Evolutionary conservation across 2,113 vertebrate species (phyloP).

Genomic region (Carollia perspicillata): DNA sequence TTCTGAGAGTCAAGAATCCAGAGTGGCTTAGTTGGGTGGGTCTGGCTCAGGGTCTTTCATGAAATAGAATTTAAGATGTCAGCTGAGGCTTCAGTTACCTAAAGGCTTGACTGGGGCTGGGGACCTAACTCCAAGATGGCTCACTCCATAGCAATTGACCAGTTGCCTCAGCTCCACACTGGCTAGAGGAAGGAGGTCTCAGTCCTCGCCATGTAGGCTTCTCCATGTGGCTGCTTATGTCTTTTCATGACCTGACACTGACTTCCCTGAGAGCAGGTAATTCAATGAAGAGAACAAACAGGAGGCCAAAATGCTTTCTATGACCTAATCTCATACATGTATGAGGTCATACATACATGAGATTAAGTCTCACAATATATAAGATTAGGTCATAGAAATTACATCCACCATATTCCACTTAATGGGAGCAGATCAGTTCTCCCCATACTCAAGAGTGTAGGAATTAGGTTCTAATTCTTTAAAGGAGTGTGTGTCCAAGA

Average conservation of each 20-base stretch:
- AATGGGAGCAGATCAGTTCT: background rate
- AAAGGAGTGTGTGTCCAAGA: background rate
- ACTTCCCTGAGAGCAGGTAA: too few relatives aligned
- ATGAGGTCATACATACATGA: too few relatives aligned
- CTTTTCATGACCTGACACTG: background rate
- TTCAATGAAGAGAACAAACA: background rate
- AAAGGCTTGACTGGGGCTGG: background rate
- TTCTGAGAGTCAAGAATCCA: background rate
- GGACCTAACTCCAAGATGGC: background rate
- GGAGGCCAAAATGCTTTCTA: background rate
- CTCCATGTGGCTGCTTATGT: background rate
- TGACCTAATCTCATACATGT: background rate
- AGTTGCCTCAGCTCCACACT: background rate
- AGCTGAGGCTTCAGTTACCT: background rate
- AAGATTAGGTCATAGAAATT: too few relatives aligned
- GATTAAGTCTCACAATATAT: too few relatives aligned
- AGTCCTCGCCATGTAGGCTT: background rate
- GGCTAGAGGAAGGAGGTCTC: background rate
- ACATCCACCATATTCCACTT: background rate
- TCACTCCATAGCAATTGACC: background rate
- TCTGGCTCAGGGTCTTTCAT: background rate
- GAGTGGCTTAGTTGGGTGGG: background rate
- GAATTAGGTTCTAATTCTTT: background rate
- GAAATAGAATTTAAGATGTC: background rate
- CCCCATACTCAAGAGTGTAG: background rate